phyloP scores from a whole-genome alignment of 2,888 invertebrate species.

The Lithosia quadra region DNA sequence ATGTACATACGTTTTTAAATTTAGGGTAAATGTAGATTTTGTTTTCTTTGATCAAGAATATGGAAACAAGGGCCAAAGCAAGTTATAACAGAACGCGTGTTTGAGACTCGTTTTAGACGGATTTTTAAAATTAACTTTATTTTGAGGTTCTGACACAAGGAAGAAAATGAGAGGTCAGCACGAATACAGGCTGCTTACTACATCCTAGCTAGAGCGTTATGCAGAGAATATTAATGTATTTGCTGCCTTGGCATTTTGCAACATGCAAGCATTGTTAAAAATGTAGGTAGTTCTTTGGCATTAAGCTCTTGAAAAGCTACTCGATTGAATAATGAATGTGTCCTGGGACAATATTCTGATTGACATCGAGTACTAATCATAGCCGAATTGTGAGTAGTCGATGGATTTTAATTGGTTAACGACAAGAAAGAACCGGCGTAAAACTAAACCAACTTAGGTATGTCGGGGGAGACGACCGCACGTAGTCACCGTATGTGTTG shows the following conservation, averaged over 20 bases:
- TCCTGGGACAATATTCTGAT: no score
- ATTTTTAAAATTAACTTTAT: not conserved
- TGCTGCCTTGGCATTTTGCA: not conserved
- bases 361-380: no score
- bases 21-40: conserved; percentile 33
- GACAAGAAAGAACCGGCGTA: no score
- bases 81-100: not conserved
- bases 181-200: not conserved
- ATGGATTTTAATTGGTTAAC: no score
- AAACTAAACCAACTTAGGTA: no score
- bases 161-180: not conserved
- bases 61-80: conserved; percentile 6
- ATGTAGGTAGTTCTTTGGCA: not conserved
- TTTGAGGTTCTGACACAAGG: not conserved
- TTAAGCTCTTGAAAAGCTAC: not conserved
- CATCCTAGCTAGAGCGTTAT: not conserved
- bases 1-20: conserved; percentile 46
- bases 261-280: not conserved
- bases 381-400: no score
- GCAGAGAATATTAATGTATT: not conserved
- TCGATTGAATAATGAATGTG: not conserved
- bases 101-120: not conserved
- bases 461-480: no score
- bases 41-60: conserved; percentile 18
- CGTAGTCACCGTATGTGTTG: no score